These are phyloP conservation scores for Helicoverpa armigera DNA, from an alignment of 1,140 invertebrate genomes.

Conservation along the genomic window DNA sequence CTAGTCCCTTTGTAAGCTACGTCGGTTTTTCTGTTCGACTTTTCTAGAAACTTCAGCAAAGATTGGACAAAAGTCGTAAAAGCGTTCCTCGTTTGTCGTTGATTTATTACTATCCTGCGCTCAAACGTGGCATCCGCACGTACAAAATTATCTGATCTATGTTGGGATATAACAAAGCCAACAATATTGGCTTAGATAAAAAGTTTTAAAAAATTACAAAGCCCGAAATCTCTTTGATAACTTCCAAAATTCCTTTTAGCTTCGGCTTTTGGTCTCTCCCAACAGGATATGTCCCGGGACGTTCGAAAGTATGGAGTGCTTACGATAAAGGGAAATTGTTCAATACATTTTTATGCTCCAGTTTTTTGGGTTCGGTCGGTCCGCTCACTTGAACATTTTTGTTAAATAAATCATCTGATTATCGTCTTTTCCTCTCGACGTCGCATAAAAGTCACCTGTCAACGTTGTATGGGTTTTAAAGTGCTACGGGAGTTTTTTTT, in stretches of 20 bases:
- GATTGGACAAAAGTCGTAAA: neutral
- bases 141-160: neutral
- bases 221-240: slow-evolving; percentile 31
- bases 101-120: slow-evolving; percentile 15
- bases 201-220: neutral
- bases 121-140: slow-evolving; percentile 5
- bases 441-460: slow-evolving; percentile 45
- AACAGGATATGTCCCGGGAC: neutral
- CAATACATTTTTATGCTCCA: slow-evolving; percentile 27
- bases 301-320: neutral
- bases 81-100: slow-evolving; percentile 1
- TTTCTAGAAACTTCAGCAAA: too few species aligned
- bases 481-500: neutral
- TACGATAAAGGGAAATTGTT: slow-evolving; percentile 32
- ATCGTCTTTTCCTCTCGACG: slow-evolving; percentile 11
- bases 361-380: slow-evolving; percentile 30
- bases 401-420: slow-evolving; percentile 47
- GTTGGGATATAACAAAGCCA: neutral
- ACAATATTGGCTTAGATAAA: slow-evolving; percentile 16
- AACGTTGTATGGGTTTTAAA: slow-evolving; percentile 17
- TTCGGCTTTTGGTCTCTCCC: neutral
- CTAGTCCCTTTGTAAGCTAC: neutral
- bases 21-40: neutral
- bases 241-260: slow-evolving; percentile 13
- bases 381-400: slow-evolving; percentile 28